Percentiles rank a stretch among this genome's conserved stretches.
Evolutionary conservation across 1,140 invertebrate species (phyloP).

Genomic region (Bombus fervidus): DNA sequence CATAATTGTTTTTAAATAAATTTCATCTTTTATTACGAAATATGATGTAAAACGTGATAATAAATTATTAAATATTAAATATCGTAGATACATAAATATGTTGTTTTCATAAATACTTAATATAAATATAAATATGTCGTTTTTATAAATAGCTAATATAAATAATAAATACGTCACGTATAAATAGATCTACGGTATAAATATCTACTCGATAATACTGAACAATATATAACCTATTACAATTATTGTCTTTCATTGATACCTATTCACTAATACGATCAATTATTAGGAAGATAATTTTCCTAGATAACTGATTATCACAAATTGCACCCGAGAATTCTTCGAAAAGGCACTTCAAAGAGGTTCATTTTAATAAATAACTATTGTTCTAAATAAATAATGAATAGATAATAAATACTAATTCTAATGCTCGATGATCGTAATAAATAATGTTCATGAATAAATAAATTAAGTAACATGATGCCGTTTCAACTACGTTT

Average conservation of each 20-base stretch:
- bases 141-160: background rate
- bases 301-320: slow-evolving; percentile 43
- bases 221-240: slow-evolving; percentile 9
- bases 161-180: slow-evolving; percentile 33
- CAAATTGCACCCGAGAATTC: slow-evolving; percentile 32
- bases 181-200: slow-evolving; percentile 14
- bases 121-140: too few relatives aligned
- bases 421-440: background rate
- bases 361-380: slow-evolving; percentile 61
- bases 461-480: slow-evolving; percentile 55
- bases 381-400: slow-evolving; percentile 52
- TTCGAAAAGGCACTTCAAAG: background rate
- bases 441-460: slow-evolving; percentile 52
- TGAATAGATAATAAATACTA: slow-evolving; percentile 58
- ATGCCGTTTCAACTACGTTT: background rate
- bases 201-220: slow-evolving; percentile 58
- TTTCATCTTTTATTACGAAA: background rate
- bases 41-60: slow-evolving; percentile 11
- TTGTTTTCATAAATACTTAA: too few relatives aligned
- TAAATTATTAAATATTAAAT: slow-evolving; percentile 34
- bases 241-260: slow-evolving; percentile 58
- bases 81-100: too few relatives aligned
- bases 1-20: background rate
- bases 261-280: slow-evolving; percentile 30
- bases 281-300: slow-evolving; percentile 29